These are phyloP conservation scores for Spicauda simplicius DNA, from an alignment of 2,888 invertebrate species.

Conservation along the genomic window DNA sequence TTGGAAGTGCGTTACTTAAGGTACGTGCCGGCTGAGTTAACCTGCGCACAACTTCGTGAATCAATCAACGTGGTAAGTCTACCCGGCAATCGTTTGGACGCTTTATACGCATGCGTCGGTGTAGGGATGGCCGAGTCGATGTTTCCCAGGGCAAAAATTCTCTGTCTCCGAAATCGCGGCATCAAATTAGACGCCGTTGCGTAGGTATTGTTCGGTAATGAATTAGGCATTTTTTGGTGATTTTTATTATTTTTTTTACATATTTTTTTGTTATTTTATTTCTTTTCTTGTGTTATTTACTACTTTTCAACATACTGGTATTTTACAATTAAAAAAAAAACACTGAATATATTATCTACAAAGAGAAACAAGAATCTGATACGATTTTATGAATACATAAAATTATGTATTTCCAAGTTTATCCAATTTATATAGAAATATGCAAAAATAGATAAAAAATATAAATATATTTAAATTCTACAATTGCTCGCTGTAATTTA, in stretches of 20 bases:
- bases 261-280: no score
- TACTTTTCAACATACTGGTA: no score
- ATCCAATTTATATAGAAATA: no score
- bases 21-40: slow-evolving; percentile 65
- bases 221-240: slow-evolving; percentile 11
- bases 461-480: no score
- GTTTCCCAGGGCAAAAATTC: slow-evolving; percentile 42
- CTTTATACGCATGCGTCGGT: slow-evolving; percentile 68
- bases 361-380: no score
- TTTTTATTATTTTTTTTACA: slow-evolving; percentile 1
- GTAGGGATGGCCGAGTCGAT: slow-evolving; percentile 61
- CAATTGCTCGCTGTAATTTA: no score
- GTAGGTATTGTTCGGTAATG: slow-evolving; percentile 22
- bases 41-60: slow-evolving; percentile 81
- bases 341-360: no score
- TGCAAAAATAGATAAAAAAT: no score
- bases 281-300: not conserved
- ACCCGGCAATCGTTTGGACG: slow-evolving; percentile 65
- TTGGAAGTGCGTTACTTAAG: slow-evolving; percentile 63
- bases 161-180: slow-evolving; percentile 30
- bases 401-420: no score
- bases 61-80: slow-evolving; percentile 78
- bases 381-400: no score
- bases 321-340: no score
- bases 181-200: slow-evolving; percentile 31